phyloP scores from a whole-genome alignment of 1,140 invertebrate species.

The Bursaphelenchus mucronatus region DNA sequence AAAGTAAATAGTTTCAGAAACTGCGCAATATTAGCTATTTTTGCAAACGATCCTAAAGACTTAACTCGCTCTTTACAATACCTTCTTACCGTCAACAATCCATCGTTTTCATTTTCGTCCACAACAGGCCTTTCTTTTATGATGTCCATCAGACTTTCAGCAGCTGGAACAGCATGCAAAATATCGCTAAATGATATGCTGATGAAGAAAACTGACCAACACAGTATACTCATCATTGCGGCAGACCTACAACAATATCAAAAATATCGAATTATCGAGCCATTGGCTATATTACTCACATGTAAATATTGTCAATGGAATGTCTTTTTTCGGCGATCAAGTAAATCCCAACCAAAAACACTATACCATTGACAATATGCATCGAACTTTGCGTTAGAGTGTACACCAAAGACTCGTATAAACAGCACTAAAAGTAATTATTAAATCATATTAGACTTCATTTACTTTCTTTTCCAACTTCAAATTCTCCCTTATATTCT shows the following conservation, averaged over 20 bases:
- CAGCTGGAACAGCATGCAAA: slow-evolving; percentile 18
- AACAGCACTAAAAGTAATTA: not conserved
- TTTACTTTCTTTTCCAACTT: too few relatives aligned
- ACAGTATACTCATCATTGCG: not conserved
- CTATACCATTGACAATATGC: slow-evolving; percentile 13
- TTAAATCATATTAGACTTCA: too few relatives aligned
- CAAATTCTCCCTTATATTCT: too few relatives aligned
- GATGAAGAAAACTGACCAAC: slow-evolving; percentile 14
- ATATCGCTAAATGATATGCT: slow-evolving; percentile 13
- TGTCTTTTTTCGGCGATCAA: not conserved
- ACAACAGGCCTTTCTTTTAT: not conserved
- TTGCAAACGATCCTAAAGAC: too few relatives aligned
- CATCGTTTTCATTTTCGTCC: slow-evolving; percentile 17
- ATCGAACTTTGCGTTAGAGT: slow-evolving; percentile 13
- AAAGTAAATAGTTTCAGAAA: too few relatives aligned
- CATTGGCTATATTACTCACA: too few relatives aligned
- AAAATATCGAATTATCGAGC: too few relatives aligned
- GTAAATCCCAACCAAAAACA: slow-evolving; percentile 16
- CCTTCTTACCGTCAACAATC: slow-evolving; percentile 1
- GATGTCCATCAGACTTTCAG: slow-evolving; percentile 3
- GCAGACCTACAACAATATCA: too few relatives aligned
- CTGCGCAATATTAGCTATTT: too few relatives aligned
- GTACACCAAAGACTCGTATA: slow-evolving; percentile 1
- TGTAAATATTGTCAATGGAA: too few relatives aligned
- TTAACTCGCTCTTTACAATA: not conserved